A percentile compares a stretch with the other conserved stretches of the same genome.
Conservation (phyloP, 2,113 vertebrate species). For the Dicaeum eximium region DNA sequence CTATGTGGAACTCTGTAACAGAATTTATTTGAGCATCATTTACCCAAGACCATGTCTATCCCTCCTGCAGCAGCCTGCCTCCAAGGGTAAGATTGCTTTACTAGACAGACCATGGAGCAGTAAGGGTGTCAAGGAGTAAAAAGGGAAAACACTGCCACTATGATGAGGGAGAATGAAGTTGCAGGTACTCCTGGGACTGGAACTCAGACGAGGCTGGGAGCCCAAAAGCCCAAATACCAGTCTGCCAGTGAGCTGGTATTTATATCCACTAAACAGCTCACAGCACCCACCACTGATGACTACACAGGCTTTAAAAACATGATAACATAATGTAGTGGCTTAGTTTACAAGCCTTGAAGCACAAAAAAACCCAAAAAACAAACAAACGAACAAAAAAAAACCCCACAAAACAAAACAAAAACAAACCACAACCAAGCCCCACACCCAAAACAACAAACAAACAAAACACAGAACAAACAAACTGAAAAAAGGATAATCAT, state of each 20-base stretch:
- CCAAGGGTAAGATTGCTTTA: rapidly evolving
- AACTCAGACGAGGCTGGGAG: background rate
- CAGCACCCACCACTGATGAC: background rate
- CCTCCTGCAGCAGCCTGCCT: rapidly evolving
- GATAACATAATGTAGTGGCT: background rate
- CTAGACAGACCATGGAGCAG: background rate
- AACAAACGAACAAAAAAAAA: background rate
- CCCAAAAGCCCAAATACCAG: background rate
- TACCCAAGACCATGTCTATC: background rate
- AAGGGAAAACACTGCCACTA: background rate
- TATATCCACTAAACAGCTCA: background rate
- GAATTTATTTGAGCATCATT: background rate
- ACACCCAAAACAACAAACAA: too few species aligned
- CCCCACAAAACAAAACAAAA: background rate
- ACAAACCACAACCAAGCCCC: too few species aligned
- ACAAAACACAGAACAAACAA: background rate
- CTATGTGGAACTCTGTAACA: background rate
- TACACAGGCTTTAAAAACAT: background rate
- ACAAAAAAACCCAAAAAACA: too few species aligned
- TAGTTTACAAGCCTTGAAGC: background rate
- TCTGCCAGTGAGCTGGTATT: background rate
- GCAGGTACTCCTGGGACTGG: background rate
- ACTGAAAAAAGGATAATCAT: background rate
- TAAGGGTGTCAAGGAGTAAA: background rate
- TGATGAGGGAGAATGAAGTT: background rate